Evolutionary conservation across 2,888 invertebrate genomes (phyloP).

Genomic region (Thymelicus lineola): DNA sequence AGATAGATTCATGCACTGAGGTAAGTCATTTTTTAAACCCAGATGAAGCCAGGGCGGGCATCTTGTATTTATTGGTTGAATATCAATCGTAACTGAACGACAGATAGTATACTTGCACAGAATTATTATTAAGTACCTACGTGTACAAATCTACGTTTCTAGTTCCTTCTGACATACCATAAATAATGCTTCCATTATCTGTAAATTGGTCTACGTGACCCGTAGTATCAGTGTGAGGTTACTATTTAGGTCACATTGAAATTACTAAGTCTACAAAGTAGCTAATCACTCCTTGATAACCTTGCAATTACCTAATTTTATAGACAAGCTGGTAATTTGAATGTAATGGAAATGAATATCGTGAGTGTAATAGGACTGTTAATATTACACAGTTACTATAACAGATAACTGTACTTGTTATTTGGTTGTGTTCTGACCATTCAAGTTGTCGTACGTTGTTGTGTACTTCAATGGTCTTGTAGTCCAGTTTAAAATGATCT

Average conservation of each 20-base stretch:
- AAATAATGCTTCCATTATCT: slow-evolving; percentile 23
- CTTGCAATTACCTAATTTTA: slow-evolving; percentile 27
- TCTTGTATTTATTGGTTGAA: no score
- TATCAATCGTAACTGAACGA: no score
- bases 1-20: no score
- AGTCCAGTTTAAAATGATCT: no score
- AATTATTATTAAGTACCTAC: not conserved
- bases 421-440: no score
- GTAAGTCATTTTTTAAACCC: no score
- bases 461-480: no score
- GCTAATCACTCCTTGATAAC: slow-evolving; percentile 23
- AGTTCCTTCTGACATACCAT: slow-evolving; percentile 14
- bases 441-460: no score
- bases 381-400: not conserved
- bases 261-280: slow-evolving; percentile 32
- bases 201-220: slow-evolving; percentile 31
- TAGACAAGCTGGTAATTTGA: slow-evolving; percentile 24
- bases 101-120: no score
- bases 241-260: slow-evolving; percentile 26
- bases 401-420: not conserved
- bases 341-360: slow-evolving; percentile 26
- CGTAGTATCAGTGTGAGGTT: slow-evolving; percentile 21
- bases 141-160: slow-evolving; percentile 10
- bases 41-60: no score
- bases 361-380: slow-evolving; percentile 11